Conservation (phyloP, 2,888 invertebrate species). For the Parnassius smintheus region DNA sequence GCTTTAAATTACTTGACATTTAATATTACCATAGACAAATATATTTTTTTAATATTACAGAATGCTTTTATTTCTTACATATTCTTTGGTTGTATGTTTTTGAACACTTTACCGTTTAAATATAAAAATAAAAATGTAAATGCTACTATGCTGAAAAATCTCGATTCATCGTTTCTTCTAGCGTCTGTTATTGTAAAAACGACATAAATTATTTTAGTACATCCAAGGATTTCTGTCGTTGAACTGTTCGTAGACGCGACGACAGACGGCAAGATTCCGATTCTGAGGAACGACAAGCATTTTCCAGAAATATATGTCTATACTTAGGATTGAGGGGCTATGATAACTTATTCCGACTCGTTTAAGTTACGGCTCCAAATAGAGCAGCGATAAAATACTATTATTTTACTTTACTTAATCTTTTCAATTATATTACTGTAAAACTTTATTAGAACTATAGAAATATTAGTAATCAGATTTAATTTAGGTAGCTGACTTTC, state of each 20-base stretch:
- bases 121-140: too few species aligned
- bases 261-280: conserved; percentile 26
- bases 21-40: not conserved
- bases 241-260: conserved; percentile 23
- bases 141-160: too few species aligned
- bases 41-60: not conserved
- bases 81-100: too few species aligned
- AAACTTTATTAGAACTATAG: too few species aligned
- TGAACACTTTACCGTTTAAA: too few species aligned
- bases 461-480: too few species aligned
- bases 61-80: too few species aligned
- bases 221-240: conserved; percentile 5
- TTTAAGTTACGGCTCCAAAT: conserved; percentile 8
- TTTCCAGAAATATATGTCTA: conserved; percentile 29
- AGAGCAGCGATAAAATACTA: not conserved
- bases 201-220: not conserved
- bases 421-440: too few species aligned
- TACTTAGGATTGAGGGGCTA: conserved; percentile 27
- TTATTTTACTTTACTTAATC: not conserved
- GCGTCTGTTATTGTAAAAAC: too few species aligned
- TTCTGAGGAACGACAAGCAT: conserved; percentile 26
- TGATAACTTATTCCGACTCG: conserved; percentile 19
- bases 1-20: not conserved
- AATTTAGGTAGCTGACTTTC: too few species aligned
- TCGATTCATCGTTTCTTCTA: too few species aligned